Conservation (phyloP, 2,888 invertebrate genomes). For the Tridacna crocea region DNA sequence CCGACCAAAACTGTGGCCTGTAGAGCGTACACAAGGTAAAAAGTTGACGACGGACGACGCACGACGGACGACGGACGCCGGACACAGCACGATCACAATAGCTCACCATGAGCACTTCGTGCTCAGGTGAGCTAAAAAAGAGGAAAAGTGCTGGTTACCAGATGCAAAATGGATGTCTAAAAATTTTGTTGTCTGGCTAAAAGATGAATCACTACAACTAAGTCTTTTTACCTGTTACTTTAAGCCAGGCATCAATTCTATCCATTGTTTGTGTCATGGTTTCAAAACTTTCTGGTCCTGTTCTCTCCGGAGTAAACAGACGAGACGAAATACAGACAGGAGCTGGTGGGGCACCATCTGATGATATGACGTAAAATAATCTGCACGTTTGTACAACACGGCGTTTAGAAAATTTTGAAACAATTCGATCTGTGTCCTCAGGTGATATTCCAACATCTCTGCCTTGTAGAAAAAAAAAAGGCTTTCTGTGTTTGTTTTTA, state of each 20-base stretch:
- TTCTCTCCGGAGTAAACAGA: constrained; percentile 66
- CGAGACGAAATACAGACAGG: constrained; percentile 39
- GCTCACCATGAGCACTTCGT: no score
- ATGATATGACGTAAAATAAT: constrained; percentile 60
- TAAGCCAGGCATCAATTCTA: constrained; percentile 69
- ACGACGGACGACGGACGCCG: no score
- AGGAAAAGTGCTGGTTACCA: no score
- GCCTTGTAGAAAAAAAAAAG: neutral
- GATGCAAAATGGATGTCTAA: no score
- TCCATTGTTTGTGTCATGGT: constrained; percentile 71
- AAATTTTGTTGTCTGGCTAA: no score
- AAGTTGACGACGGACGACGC: no score
- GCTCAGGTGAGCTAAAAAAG: no score
- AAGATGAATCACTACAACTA: no score
- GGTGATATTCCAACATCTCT: constrained; percentile 45
- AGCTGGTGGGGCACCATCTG: constrained; percentile 29
- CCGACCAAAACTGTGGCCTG: no score
- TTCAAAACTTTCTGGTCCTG: constrained; percentile 59
- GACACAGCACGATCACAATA: no score
- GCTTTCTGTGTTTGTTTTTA: neutral
- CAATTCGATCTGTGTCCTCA: constrained; percentile 59
- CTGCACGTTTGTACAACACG: constrained; percentile 48
- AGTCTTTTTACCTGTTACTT: constrained; percentile 57
- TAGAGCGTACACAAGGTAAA: no score
- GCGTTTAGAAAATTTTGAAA: constrained; percentile 39